Evolutionary conservation across 2,888 invertebrate genomes (phyloP), one percentile per base, ranked within the genome.

Genomic region (Epiblema foenella): DNA sequence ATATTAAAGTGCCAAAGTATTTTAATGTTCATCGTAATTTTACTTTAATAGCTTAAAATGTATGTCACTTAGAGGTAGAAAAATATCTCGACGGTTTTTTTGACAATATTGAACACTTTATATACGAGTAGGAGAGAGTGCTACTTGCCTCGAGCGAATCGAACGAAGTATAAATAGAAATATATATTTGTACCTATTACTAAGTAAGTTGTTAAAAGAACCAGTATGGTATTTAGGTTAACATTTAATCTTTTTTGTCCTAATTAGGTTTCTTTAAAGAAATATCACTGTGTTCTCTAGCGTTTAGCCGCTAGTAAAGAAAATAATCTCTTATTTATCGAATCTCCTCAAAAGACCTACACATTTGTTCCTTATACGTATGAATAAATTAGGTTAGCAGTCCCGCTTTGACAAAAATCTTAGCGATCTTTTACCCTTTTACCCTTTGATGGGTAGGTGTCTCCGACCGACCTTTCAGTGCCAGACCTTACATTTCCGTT

Each of bases 1-100:
- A 57, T 67, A 37, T 71, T 67, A 59, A 60, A 37, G 49, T 66
- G 39, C 52, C 59, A 29, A 58, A 66, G 52, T 29, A 59, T 66
- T 62, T 66, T 66, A 54, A 70, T 52, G 59, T 17, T 10, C 24
- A n/a, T 64, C 57, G 51, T 57, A 64, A 57, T 51, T 57, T 63
- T 64, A 11, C 24, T 51, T 64, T 63, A 39, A 64, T 51, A 57
- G n/a, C 24, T 24, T n/a, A 37, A 12, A 17, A 12, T 17, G n/a
- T 42, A 18, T 49, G 29, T 46, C 46, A 4, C 17, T 63, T 18
- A 1, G 12, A 20, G 18, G 18, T 18, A 29, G 54, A 24, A 29
- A 49, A 20, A 12, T 29, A 12, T 15, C 11, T 12, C 12, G 12
- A 52, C 24, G 12, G 46, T 0, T 46, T 33, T 24, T 24, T 24